Conservation (phyloP, 2,888 invertebrate genomes). For the Harpagoxenus sublaevis region DNA sequence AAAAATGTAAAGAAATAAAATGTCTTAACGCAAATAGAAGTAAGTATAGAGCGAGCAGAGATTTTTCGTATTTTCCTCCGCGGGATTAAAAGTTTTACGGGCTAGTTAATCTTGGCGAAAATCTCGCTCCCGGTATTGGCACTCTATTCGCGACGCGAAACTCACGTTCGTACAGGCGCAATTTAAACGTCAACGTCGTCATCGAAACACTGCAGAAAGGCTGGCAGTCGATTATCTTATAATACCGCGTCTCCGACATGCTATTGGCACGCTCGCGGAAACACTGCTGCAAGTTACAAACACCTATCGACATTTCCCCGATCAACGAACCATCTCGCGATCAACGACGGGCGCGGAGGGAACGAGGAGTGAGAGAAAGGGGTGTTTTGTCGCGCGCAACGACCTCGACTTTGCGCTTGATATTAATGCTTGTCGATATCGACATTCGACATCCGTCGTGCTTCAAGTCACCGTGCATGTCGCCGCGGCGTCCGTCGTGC, state of each 20-base stretch:
- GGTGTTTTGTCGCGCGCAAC: slow-evolving; percentile 57
- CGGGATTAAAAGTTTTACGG: slow-evolving; percentile 29
- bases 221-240: slow-evolving; percentile 55
- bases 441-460: slow-evolving; percentile 48
- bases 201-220: slow-evolving; percentile 37
- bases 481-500: slow-evolving; percentile 14
- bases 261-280: slow-evolving; percentile 46
- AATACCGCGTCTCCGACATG: slow-evolving; percentile 47
- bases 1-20: neutral
- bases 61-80: neutral
- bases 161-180: slow-evolving; percentile 18
- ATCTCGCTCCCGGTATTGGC: slow-evolving; percentile 9
- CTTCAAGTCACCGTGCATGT: slow-evolving; percentile 24
- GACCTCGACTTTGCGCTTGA: slow-evolving; percentile 50
- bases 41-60: neutral
- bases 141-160: slow-evolving; percentile 13
- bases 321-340: slow-evolving; percentile 42
- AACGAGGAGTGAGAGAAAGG: slow-evolving; percentile 38
- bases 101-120: slow-evolving; percentile 1
- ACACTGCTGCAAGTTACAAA: slow-evolving; percentile 43
- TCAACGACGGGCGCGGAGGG: slow-evolving; percentile 10
- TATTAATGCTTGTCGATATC: slow-evolving; percentile 58
- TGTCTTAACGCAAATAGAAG: neutral
- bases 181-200: slow-evolving; percentile 32
- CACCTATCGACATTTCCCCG: slow-evolving; percentile 40